Base-by-base conservation (phyloP, 2,797 vertebrate genomes). In the Sciurus carolinensis region DNA sequence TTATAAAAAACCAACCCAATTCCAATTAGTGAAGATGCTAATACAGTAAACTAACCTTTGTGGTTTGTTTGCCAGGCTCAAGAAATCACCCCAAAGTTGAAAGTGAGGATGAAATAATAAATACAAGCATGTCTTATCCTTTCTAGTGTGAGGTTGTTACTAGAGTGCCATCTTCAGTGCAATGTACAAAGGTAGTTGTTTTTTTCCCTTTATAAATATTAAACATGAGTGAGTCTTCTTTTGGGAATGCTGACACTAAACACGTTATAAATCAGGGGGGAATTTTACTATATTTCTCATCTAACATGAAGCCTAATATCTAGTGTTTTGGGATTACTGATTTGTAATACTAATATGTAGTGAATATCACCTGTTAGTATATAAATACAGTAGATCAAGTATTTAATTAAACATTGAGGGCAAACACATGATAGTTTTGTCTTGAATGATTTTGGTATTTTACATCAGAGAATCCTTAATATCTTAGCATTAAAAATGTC, bases 131-230 rank as follows among this genome's bases (percentile, higher is more conserved):
- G 18, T 91, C 86, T 96, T 92, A 94, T 95, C 82, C 97, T 97
- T 98, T 97, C 90, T 39, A 72, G 50, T 71, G 44, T 95, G 97
- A 98, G 97, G 80, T 98, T 98, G 98, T 98, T 98, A 97, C 98
- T 98, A 97, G 59, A 98, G 97, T 98, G 98, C 98, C 98, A 98
- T 98, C 98, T 99, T 98, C 98, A 98, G 98, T 97, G 97, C 91
- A 0, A 92, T 97, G 79, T 59, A 97, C 95, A 98, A 96, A 98
- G 91, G 59, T 93, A 95, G 95, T 44, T 92, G 14, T 28, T 97
- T 94, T 91, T 87, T 76, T 62, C 7, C 52, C 59, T 94, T 92
- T 11, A 52, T 69, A 91, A 92, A 97, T 77, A 93, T 94, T 82
- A 97, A 97, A 87, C 67, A 66, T 54, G 33, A 95, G 36, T 87